A percentile compares a stretch with the other conserved stretches of the same genome.
Conservation (phyloP, 2,888 invertebrate genomes). For the Euproctis similis region DNA sequence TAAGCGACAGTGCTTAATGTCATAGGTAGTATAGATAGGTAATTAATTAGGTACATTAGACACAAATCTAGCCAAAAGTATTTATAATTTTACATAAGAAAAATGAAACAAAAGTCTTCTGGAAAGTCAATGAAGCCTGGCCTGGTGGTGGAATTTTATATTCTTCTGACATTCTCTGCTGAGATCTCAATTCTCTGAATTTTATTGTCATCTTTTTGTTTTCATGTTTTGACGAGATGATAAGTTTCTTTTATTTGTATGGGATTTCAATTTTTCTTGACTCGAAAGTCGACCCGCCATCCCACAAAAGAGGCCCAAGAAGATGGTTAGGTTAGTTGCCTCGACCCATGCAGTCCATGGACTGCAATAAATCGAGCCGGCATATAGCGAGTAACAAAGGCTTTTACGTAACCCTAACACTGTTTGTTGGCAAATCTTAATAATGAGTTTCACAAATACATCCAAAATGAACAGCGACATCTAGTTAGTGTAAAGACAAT, state of each 20-base stretch:
- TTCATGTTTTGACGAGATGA: too few species aligned
- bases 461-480: slow-evolving; percentile 26
- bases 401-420: slow-evolving; percentile 22
- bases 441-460: slow-evolving; percentile 32
- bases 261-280: slow-evolving; percentile 67
- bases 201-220: too few species aligned
- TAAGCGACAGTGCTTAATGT: too few species aligned
- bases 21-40: too few species aligned
- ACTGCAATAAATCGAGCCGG: slow-evolving; percentile 87
- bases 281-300: slow-evolving; percentile 62
- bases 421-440: slow-evolving; percentile 18
- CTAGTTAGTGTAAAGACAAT: slow-evolving; percentile 17
- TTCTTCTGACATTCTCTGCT: too few species aligned
- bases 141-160: too few species aligned
- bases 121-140: too few species aligned
- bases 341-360: slow-evolving; percentile 79
- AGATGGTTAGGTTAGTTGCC: slow-evolving; percentile 71
- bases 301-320: slow-evolving; percentile 70
- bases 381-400: slow-evolving; percentile 54
- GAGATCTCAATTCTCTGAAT: too few species aligned
- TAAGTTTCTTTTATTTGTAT: slow-evolving; percentile 22
- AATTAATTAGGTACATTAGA: too few species aligned
- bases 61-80: too few species aligned
- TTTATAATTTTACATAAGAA: too few species aligned
- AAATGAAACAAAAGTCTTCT: too few species aligned